Evolutionary conservation across 2,888 invertebrate species (phyloP).

Genomic region (Papilio demoleus): DNA sequence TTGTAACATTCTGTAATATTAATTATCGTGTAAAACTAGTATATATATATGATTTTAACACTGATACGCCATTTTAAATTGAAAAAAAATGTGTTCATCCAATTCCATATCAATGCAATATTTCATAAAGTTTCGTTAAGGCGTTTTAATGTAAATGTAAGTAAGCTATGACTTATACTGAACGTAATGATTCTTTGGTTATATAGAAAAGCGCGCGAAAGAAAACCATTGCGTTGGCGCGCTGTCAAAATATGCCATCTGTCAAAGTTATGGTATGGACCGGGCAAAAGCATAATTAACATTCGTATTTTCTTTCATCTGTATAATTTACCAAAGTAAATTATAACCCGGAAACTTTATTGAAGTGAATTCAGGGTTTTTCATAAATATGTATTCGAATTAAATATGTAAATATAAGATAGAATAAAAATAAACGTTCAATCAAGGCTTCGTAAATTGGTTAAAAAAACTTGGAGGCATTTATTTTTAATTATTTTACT

Average conservation of each 20-base stretch:
- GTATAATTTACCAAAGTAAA: not conserved
- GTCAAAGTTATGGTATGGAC: slow-evolving; percentile 3
- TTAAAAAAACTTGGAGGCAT: not conserved
- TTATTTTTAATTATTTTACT: not conserved
- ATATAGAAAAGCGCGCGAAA: slow-evolving; percentile 14
- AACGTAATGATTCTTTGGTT: no score
- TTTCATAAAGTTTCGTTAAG: no score
- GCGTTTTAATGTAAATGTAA: no score
- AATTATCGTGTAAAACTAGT: no score
- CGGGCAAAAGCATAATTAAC: not conserved
- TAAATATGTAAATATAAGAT: slow-evolving; percentile 10
- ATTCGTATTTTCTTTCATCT: not conserved
- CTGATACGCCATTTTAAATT: no score
- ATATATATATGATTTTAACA: no score
- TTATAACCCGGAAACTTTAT: slow-evolving; percentile 1
- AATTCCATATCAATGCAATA: no score
- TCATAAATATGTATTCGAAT: not conserved
- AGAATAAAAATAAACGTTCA: slow-evolving; percentile 2
- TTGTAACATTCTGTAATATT: no score
- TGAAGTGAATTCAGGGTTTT: not conserved
- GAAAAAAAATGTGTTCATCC: no score
- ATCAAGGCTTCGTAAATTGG: not conserved
- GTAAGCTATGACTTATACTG: no score
- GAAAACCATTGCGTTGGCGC: slow-evolving; percentile 4
- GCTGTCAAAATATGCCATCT: slow-evolving; percentile 14